A percentile compares a stretch with the other conserved stretches of the same genome.
Conservation (phyloP, 1,140 invertebrate species). For the Whitmania pigra region DNA sequence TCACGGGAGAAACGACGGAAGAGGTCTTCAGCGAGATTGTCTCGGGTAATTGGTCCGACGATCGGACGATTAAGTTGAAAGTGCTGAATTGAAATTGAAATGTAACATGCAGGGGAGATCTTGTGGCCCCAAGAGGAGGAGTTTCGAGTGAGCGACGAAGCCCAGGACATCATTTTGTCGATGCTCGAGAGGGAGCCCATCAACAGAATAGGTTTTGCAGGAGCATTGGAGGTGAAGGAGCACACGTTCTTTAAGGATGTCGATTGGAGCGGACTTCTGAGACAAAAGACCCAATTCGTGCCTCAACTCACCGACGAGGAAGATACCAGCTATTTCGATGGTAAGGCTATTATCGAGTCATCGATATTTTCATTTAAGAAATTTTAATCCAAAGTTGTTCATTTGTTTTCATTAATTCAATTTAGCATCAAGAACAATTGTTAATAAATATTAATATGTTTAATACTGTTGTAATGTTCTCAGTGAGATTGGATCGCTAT, state of each 20-base stretch:
- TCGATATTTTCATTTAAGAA: background rate
- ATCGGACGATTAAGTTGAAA: background rate
- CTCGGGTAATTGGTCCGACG: background rate
- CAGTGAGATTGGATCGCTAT: constrained; percentile 76
- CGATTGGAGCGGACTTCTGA: constrained; percentile 87
- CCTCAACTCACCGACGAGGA: constrained; percentile 92
- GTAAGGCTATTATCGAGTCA: constrained; percentile 36
- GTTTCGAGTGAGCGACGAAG: constrained; percentile 36
- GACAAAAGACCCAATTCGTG: constrained; percentile 97
- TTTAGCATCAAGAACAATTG: too few species aligned
- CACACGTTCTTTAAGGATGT: constrained; percentile 82
- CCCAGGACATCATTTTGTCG: constrained; percentile 66
- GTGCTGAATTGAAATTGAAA: background rate
- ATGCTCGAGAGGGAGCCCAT: constrained; percentile 81
- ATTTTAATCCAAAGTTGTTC: background rate
- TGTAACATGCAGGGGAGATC: constrained; percentile 36
- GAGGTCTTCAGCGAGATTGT: constrained; percentile 89
- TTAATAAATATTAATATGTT: too few species aligned
- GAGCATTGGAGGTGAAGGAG: constrained; percentile 89
- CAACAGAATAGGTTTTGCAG: constrained; percentile 78
- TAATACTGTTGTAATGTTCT: background rate
- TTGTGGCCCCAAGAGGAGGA: constrained; percentile 40
- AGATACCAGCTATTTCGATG: constrained; percentile 98
- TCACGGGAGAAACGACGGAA: constrained; percentile 95
- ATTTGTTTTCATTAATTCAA: background rate